Conservation (phyloP, 2,797 vertebrate species). For the Gymnothorax javanicus region DNA sequence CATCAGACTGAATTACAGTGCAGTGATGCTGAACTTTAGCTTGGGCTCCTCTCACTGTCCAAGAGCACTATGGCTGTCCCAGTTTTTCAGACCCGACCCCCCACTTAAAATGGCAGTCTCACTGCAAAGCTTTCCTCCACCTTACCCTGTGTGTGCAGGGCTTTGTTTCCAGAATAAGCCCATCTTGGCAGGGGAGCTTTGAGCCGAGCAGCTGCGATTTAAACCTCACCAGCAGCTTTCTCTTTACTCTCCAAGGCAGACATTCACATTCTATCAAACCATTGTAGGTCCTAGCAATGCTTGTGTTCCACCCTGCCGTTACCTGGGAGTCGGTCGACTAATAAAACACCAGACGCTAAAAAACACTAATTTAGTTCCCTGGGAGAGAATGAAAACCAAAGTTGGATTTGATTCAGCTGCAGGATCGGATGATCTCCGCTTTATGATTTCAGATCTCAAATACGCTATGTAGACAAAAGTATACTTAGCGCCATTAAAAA, state of each 20-base stretch:
- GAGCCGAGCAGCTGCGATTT: neutral
- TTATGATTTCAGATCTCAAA: too few species aligned
- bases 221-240: neutral
- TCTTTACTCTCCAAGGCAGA: neutral
- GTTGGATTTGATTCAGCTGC: too few species aligned
- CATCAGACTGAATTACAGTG: constrained; percentile 48
- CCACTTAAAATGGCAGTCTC: constrained; percentile 21
- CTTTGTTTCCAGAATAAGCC: constrained; percentile 15
- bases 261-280: too few species aligned
- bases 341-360: too few species aligned
- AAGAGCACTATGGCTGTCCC: neutral
- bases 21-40: constrained; percentile 33
- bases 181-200: neutral
- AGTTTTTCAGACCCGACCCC: neutral
- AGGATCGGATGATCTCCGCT: too few species aligned
- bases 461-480: too few species aligned
- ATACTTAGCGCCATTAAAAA: too few species aligned
- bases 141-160: neutral
- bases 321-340: too few species aligned
- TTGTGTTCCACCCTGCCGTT: too few species aligned
- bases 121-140: constrained; percentile 17
- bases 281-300: too few species aligned
- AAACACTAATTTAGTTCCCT: too few species aligned
- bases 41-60: constrained; percentile 9
- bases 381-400: too few species aligned